These are phyloP conservation scores for Tetrao urogallus DNA, from an alignment of 2,113 vertebrate species.

Conservation along the genomic window DNA sequence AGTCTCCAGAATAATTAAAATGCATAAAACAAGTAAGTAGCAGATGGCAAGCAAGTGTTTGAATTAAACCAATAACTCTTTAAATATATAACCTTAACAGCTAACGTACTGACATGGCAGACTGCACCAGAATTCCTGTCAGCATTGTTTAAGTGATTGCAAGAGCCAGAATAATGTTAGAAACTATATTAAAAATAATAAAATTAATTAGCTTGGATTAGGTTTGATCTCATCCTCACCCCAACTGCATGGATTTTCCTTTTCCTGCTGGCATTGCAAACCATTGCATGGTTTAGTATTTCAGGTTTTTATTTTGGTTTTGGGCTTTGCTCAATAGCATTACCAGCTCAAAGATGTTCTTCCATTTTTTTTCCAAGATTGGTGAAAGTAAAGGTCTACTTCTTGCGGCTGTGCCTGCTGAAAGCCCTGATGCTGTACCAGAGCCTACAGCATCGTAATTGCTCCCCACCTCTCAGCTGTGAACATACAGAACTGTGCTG, in stretches of 20 bases:
- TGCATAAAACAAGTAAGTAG: slow-evolving; percentile 66
- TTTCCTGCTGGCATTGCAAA: background rate
- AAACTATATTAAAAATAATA: background rate
- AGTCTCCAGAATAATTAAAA: slow-evolving; percentile 73
- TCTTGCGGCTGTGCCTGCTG: background rate
- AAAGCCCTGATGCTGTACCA: background rate
- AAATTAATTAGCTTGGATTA: background rate
- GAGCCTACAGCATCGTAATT: rapidly evolving
- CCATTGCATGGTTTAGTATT: background rate
- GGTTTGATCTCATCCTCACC: background rate
- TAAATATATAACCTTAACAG: slow-evolving; percentile 63
- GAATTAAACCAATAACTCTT: slow-evolving; percentile 74
- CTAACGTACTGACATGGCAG: slow-evolving; percentile 53
- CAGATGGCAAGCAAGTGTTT: slow-evolving; percentile 72
- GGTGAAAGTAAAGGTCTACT: background rate
- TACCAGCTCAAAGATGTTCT: background rate
- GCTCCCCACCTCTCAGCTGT: background rate
- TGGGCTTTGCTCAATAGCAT: background rate
- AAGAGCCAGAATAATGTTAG: background rate
- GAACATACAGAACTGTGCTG: background rate
- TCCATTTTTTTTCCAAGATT: background rate
- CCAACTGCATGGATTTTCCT: background rate
- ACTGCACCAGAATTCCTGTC: background rate
- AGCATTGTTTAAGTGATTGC: background rate
- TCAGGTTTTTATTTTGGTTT: background rate